Percentiles rank a stretch among this genome's conserved stretches.
Evolutionary conservation across 2,888 invertebrate species (phyloP).

Genomic region (Perdita meconis): DNA sequence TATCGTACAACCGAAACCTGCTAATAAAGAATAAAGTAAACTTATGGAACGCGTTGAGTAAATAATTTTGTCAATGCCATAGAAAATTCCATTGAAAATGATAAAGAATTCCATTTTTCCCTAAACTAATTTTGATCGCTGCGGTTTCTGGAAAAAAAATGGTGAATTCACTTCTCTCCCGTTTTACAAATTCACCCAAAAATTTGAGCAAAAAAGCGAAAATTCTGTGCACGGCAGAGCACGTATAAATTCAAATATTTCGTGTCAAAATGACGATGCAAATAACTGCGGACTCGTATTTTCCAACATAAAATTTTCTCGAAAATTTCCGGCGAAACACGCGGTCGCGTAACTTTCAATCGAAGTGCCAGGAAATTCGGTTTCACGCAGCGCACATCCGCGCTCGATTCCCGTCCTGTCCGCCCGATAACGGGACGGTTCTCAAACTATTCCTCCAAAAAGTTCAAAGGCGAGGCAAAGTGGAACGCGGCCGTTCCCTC

Average conservation of each 20-base stretch:
- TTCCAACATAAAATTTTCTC: background rate
- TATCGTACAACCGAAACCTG: too few relatives aligned
- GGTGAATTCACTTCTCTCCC: too few relatives aligned
- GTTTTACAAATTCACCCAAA: too few relatives aligned
- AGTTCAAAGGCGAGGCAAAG: constrained; percentile 31
- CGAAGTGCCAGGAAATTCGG: constrained; percentile 27
- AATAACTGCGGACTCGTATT: background rate
- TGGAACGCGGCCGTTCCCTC: constrained; percentile 25
- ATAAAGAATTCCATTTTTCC: too few relatives aligned
- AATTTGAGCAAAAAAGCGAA: too few relatives aligned
- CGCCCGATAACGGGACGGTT: constrained; percentile 24
- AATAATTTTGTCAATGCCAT: too few relatives aligned
- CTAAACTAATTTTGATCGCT: too few relatives aligned
- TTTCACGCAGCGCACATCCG: background rate
- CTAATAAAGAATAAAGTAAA: too few relatives aligned
- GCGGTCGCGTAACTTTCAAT: constrained; percentile 28
- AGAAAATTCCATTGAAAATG: too few relatives aligned
- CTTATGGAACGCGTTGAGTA: too few relatives aligned
- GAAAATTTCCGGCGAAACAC: constrained; percentile 18
- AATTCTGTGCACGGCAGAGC: too few relatives aligned
- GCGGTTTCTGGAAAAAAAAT: too few relatives aligned
- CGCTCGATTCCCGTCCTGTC: background rate
- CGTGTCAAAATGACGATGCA: background rate
- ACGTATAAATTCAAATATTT: background rate
- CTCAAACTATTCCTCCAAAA: constrained; percentile 48